Percentiles rank a stretch among this genome's conserved stretches.
phyloP scores from a whole-genome alignment of 2,113 vertebrate species.

The Platysternon megacephalum region DNA sequence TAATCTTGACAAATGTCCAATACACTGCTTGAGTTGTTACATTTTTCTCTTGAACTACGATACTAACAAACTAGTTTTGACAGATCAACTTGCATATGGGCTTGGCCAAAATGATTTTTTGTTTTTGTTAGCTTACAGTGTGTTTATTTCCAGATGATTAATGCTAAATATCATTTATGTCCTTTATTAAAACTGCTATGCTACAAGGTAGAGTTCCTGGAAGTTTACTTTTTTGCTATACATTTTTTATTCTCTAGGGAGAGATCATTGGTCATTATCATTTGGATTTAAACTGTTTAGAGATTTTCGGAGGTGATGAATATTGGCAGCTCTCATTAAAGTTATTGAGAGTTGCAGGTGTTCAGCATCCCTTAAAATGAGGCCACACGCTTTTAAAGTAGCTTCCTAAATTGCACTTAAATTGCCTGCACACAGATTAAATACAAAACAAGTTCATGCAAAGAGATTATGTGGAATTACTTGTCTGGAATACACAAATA shows the following conservation, averaged over 20 bases:
- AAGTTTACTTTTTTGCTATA: neutral
- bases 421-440: neutral
- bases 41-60: neutral
- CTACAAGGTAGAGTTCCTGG: neutral
- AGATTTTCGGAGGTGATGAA: neutral
- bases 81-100: neutral
- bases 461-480: neutral
- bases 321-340: neutral
- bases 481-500: neutral
- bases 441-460: neutral
- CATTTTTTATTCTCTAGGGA: neutral
- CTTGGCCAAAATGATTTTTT: neutral
- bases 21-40: fast-evolving
- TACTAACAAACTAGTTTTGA: neutral
- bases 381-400: neutral
- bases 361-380: neutral
- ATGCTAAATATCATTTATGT: neutral
- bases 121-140: neutral
- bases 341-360: neutral
- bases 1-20: neutral
- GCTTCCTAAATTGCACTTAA: neutral
- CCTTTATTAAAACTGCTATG: neutral
- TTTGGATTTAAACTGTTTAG: neutral
- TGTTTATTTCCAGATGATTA: neutral
- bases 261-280: neutral